Conservation (phyloP, 92 coral and sea anemone species). For the Zoanthus gigantus region DNA sequence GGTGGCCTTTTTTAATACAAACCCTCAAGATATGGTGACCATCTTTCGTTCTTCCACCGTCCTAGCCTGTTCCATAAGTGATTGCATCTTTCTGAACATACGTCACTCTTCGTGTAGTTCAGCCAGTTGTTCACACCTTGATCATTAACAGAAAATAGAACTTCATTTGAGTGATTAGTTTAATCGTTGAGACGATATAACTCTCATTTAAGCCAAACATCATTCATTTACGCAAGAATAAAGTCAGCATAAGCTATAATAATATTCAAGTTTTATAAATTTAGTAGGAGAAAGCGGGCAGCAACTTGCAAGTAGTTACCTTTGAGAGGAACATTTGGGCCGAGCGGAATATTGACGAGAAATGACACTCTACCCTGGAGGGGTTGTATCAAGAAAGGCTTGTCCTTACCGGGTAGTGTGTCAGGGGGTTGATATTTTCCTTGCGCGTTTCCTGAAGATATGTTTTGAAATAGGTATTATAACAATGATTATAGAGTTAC, state of each 20-base stretch:
- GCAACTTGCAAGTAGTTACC: neutral
- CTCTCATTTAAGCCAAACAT: no score
- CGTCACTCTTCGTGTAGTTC: conserved; percentile 6
- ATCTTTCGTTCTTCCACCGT: conserved; percentile 65
- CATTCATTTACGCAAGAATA: no score
- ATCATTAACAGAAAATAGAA: neutral
- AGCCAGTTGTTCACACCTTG: neutral
- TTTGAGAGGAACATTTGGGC: neutral
- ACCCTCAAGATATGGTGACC: conserved; percentile 70
- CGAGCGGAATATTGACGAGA: neutral
- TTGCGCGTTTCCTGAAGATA: conserved; percentile 25
- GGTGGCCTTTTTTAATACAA: neutral
- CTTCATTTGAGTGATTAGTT: no score
- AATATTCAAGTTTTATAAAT: no score
- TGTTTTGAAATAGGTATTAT: no score
- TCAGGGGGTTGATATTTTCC: conserved; percentile 42
- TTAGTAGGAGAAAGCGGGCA: neutral
- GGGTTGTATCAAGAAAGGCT: conserved; percentile 25
- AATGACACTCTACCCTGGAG: conserved; percentile 20
- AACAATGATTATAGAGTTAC: no score
- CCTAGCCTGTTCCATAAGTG: conserved; percentile 79
- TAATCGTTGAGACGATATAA: no score
- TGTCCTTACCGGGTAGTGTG: conserved; percentile 32
- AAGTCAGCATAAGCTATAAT: no score
- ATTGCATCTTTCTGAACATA: conserved; percentile 68